These are phyloP conservation scores for Acleris laterana DNA, from an alignment of 2,888 invertebrate genomes.

Conservation along the genomic window DNA sequence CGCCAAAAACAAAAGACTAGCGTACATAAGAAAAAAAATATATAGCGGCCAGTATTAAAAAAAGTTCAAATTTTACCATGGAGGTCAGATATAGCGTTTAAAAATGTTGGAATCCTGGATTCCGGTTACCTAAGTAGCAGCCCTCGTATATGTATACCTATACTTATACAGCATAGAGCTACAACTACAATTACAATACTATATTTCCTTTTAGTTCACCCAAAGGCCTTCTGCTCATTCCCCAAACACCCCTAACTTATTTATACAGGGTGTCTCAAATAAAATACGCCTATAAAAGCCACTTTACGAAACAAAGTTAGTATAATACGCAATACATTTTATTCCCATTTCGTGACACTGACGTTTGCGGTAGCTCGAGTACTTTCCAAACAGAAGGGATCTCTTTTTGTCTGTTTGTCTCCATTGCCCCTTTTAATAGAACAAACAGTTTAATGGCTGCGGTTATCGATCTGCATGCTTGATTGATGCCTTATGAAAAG, in stretches of 20 bases:
- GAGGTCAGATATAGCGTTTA: no score
- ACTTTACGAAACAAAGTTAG: conserved; percentile 7
- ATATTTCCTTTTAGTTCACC: no score
- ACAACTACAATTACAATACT: no score
- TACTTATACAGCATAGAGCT: no score
- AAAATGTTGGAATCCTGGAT: no score
- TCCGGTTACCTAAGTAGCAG: no score
- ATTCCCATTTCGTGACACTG: conserved; percentile 33
- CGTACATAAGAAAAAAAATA: no score
- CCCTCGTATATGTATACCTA: no score
- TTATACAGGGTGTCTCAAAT: not conserved
- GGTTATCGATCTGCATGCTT: conserved; percentile 44
- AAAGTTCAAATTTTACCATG: no score
- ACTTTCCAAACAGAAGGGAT: conserved; percentile 62
- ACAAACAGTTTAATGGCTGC: conserved; percentile 72
- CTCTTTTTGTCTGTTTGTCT: conserved; percentile 58
- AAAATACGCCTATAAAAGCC: conserved; percentile 9
- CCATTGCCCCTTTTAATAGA: conserved; percentile 74
- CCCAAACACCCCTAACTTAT: not conserved
- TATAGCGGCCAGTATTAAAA: no score
- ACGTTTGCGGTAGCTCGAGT: conserved; percentile 47
- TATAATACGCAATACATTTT: conserved; percentile 35
- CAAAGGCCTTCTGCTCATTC: not conserved
- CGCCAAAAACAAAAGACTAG: no score
- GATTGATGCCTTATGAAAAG: conserved; percentile 5